phyloP scores from a whole-genome alignment of 2,113 vertebrate genomes.

The Malurus elegans region DNA sequence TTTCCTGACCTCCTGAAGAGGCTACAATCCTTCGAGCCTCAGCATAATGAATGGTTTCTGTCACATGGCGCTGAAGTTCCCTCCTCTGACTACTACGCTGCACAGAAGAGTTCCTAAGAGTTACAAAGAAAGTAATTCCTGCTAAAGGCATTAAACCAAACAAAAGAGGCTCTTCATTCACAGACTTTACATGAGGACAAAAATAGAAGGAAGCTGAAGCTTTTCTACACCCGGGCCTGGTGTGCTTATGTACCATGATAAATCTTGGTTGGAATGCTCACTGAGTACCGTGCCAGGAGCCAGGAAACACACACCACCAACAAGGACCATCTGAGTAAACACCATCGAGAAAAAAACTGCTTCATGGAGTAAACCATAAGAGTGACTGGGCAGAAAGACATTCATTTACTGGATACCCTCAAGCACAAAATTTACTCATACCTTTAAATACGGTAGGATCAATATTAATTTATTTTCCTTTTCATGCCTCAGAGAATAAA shows the following conservation, averaged over 20 bases:
- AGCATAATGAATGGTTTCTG: slow-evolving; percentile 85
- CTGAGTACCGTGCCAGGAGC: slow-evolving; percentile 74
- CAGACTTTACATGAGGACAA: slow-evolving; percentile 71
- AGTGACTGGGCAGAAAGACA: slow-evolving; percentile 55
- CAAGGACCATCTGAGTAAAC: slow-evolving; percentile 83
- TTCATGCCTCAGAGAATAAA: slow-evolving; percentile 69
- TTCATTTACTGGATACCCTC: slow-evolving; percentile 79
- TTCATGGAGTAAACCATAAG: slow-evolving; percentile 69
- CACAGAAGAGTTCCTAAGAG: slow-evolving; percentile 77
- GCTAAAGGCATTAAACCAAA: slow-evolving; percentile 81
- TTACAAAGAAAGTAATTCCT: slow-evolving; percentile 81
- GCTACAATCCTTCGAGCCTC: slow-evolving; percentile 77
- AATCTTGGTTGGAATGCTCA: slow-evolving; percentile 88
- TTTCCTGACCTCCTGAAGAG: slow-evolving; percentile 67
- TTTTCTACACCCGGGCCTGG: slow-evolving; percentile 69
- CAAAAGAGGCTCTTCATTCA: slow-evolving; percentile 77
- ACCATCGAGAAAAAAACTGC: slow-evolving; percentile 72
- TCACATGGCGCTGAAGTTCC: slow-evolving; percentile 77
- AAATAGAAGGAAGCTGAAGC: slow-evolving; percentile 68
- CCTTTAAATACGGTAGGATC: slow-evolving; percentile 91
- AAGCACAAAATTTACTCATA: slow-evolving; percentile 81
- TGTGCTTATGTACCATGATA: slow-evolving; percentile 86
- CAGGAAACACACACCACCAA: slow-evolving; percentile 77
- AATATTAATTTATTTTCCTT: slow-evolving; percentile 75
- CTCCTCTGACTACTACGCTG: slow-evolving; percentile 63